Conservation (phyloP, 2,797 vertebrate species). For the Cichlasoma orientale region DNA sequence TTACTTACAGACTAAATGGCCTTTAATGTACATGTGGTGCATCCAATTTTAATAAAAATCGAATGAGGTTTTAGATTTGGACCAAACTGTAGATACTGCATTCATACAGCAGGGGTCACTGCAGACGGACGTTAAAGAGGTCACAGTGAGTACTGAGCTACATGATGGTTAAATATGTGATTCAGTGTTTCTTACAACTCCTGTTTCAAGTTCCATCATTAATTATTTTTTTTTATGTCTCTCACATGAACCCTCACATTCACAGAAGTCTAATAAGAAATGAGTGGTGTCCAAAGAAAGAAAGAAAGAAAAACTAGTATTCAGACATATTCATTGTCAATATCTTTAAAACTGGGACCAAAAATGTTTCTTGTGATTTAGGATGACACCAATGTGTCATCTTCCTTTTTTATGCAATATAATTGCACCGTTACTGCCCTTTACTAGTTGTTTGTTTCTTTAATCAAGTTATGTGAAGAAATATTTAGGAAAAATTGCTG, state of each 20-base stretch:
- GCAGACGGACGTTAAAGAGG: neutral
- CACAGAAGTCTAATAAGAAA: no score
- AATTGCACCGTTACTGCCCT: no score
- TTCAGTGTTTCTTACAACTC: neutral
- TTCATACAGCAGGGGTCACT: neutral
- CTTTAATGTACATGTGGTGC: neutral
- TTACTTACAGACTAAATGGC: rapidly evolving
- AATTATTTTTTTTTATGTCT: no score
- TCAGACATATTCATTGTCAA: neutral
- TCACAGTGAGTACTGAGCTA: neutral
- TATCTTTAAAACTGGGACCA: neutral
- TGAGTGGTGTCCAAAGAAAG: rapidly evolving
- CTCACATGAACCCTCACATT: neutral
- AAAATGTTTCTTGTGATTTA: neutral
- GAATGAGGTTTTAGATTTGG: no score
- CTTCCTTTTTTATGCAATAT: neutral
- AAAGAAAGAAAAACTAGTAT: rapidly evolving
- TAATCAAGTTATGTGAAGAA: neutral
- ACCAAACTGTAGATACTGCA: neutral
- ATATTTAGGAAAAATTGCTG: neutral
- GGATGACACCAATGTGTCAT: neutral
- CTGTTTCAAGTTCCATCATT: no score
- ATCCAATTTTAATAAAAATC: neutral
- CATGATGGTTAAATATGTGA: neutral
- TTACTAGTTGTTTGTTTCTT: no score